A percentile compares a stretch with the other conserved stretches of the same genome.
phyloP scores from a whole-genome alignment of 2,113 vertebrate genomes.

The Aegithalos caudatus region DNA sequence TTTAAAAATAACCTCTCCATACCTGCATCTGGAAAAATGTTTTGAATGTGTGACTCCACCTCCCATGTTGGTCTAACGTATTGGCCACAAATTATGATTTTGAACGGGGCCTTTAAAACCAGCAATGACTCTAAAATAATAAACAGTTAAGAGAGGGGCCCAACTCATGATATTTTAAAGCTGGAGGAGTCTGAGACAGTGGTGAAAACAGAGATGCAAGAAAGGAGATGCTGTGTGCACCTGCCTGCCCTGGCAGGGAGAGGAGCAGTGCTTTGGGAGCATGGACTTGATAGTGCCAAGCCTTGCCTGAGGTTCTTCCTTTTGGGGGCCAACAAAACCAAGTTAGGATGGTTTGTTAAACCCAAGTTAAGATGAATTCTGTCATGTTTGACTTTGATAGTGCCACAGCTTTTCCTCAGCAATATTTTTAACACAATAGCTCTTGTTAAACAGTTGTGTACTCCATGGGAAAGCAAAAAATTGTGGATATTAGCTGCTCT shows the following conservation, averaged over 20 bases:
- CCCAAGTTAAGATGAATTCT: neutral
- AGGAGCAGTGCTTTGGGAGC: neutral
- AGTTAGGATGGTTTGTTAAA: neutral
- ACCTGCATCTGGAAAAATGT: neutral
- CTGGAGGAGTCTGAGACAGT: neutral
- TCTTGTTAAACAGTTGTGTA: neutral
- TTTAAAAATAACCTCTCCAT: neutral
- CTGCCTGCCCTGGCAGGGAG: neutral
- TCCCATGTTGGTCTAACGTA: neutral
- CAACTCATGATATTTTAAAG: neutral
- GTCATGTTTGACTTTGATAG: neutral
- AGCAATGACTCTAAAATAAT: accelerated
- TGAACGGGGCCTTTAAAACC: neutral
- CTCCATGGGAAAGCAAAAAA: neutral
- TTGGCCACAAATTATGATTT: neutral
- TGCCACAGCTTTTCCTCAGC: neutral
- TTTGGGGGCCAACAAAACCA: neutral
- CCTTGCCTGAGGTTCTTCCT: neutral
- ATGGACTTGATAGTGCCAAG: too few species aligned
- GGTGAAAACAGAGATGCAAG: neutral
- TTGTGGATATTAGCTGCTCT: neutral
- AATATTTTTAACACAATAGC: neutral
- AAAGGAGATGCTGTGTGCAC: neutral
- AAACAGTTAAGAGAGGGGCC: neutral
- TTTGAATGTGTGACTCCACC: neutral